phyloP scores from a whole-genome alignment of 2,797 vertebrate species.

The Propithecus perrieri region DNA sequence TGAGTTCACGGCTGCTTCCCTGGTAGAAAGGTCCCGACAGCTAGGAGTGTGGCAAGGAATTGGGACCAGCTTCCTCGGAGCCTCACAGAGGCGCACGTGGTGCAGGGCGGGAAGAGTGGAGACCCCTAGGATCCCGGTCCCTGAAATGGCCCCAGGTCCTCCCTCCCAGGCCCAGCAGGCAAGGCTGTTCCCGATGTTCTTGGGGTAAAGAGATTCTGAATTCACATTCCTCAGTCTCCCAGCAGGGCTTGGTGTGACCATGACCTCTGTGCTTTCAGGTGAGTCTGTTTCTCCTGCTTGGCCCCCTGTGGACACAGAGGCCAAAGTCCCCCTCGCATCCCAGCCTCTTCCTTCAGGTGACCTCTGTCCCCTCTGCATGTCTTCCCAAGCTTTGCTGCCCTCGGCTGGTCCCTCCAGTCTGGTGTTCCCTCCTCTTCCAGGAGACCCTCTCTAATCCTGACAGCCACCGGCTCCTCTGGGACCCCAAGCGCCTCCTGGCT shows the following conservation, averaged over 20 bases:
- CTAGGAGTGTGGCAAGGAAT: background rate
- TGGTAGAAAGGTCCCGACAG: background rate
- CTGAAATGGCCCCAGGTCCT: background rate
- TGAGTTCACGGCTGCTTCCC: background rate
- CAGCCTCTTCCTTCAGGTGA: background rate
- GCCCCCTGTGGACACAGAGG: background rate
- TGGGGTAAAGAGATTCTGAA: background rate
- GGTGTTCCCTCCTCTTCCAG: background rate
- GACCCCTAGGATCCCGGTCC: background rate
- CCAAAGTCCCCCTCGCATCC: background rate
- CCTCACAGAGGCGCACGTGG: background rate
- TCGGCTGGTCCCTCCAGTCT: background rate
- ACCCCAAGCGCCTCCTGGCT: background rate
- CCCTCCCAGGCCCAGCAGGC: background rate
- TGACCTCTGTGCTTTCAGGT: background rate
- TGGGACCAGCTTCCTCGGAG: background rate
- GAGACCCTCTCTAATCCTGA: background rate
- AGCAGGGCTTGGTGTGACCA: background rate
- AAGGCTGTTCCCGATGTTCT: background rate
- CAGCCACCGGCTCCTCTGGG: background rate
- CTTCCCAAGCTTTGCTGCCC: background rate
- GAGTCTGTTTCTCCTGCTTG: background rate
- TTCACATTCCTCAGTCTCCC: background rate
- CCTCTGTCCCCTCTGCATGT: background rate
- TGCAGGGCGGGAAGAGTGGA: background rate